Evolutionary conservation across 2,797 vertebrate genomes (phyloP).

Genomic region (Ctenopoma kingsleyae): DNA sequence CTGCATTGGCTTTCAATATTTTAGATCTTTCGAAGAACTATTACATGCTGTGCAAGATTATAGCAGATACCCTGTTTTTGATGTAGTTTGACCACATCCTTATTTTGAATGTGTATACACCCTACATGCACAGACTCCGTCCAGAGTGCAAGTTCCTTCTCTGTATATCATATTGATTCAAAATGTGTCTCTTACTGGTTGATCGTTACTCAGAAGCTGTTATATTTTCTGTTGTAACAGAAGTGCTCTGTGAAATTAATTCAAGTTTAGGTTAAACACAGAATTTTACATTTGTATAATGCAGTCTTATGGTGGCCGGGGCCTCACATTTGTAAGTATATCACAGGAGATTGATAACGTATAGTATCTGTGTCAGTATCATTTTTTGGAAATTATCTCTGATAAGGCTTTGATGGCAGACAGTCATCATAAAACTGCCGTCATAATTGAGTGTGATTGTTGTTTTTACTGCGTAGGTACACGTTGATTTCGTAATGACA

Average conservation of each 20-base stretch:
- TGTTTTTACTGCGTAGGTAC: conserved; percentile 66
- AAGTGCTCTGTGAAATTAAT: not conserved
- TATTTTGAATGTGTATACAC: conserved; percentile 4
- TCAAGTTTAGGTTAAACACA: not conserved
- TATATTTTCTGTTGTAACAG: no score
- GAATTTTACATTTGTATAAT: not conserved
- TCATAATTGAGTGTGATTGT: not conserved
- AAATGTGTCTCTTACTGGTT: not conserved
- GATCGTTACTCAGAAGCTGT: not conserved
- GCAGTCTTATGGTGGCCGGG: not conserved
- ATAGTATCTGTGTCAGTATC: not conserved
- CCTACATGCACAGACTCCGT: not conserved
- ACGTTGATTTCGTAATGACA: conserved; percentile 87
- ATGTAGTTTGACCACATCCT: conserved; percentile 11
- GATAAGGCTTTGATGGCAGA: not conserved
- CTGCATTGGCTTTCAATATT: not conserved
- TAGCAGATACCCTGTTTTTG: not conserved
- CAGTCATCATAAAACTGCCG: not conserved
- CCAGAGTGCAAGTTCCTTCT: not conserved
- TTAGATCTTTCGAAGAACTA: conserved; percentile 38
- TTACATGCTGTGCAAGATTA: not conserved
- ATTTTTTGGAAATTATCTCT: not conserved
- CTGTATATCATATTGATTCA: not conserved
- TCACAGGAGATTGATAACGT: not conserved
- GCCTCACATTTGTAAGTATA: not conserved